These are phyloP conservation scores for Cyprinella venusta DNA, from an alignment of 2,797 vertebrate species.

Conservation along the genomic window DNA sequence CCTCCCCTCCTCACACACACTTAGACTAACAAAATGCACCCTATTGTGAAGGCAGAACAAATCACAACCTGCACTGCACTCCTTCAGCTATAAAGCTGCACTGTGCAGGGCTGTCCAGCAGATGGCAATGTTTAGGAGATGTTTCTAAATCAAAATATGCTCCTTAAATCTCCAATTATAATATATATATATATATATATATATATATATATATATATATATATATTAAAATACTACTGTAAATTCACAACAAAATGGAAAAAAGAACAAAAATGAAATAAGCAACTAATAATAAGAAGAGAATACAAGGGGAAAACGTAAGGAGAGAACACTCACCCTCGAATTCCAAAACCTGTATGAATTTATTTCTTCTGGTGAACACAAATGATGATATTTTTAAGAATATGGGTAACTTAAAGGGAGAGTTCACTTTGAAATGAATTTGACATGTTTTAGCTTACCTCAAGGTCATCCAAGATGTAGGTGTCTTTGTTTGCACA, in stretches of 20 bases:
- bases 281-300: not conserved
- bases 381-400: too few relatives aligned
- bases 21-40: not conserved
- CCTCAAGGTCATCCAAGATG: too few relatives aligned
- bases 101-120: conserved; percentile 61
- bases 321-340: not conserved
- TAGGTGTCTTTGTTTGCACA: too few relatives aligned
- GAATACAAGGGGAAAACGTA: not conserved
- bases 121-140: conserved; percentile 68
- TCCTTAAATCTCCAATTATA: conserved; percentile 55
- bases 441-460: too few relatives aligned
- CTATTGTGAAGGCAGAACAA: not conserved
- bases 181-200: too few relatives aligned
- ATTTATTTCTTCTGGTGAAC: too few relatives aligned
- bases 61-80: not conserved
- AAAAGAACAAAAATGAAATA: not conserved
- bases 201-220: too few relatives aligned
- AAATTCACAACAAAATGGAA: not conserved
- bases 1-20: not conserved
- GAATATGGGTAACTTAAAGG: too few relatives aligned
- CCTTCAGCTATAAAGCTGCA: conserved; percentile 37
- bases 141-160: conserved; percentile 43
- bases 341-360: too few relatives aligned
- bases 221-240: not conserved
- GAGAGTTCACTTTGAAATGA: too few relatives aligned